Percentiles rank a stretch among this genome's conserved stretches.
These are phyloP conservation scores for Mythimna ferrago DNA, from an alignment of 2,888 invertebrate genomes.

Conservation along the genomic window DNA sequence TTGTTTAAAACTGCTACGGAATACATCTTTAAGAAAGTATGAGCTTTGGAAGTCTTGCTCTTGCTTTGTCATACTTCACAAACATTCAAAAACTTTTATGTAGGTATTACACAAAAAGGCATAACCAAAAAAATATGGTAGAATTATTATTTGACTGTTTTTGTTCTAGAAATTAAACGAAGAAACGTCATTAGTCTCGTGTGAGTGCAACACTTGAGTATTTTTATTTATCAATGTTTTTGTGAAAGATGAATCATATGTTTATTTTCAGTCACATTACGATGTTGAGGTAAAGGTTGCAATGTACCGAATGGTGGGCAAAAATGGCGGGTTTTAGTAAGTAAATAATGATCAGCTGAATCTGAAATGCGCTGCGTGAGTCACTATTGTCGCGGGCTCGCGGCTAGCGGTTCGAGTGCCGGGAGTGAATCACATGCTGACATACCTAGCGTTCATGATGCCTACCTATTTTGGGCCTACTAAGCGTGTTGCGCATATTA, in stretches of 20 bases:
- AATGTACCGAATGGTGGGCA: background rate
- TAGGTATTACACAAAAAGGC: no score
- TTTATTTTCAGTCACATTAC: background rate
- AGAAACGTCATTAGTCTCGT: background rate
- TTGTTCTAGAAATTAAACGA: background rate
- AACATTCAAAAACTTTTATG: no score
- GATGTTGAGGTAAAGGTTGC: background rate
- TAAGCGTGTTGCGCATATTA: constrained; percentile 18
- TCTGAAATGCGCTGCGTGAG: constrained; percentile 16
- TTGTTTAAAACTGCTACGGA: background rate
- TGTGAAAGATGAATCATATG: background rate
- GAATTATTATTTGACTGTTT: background rate
- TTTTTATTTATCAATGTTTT: background rate
- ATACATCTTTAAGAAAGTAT: background rate
- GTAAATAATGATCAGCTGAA: constrained; percentile 12
- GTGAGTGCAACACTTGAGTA: background rate
- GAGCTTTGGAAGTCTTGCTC: background rate
- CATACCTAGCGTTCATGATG: constrained; percentile 5
- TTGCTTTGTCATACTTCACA: no score
- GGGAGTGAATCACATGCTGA: constrained; percentile 30
- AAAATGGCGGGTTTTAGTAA: constrained; percentile 14
- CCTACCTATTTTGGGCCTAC: constrained; percentile 24
- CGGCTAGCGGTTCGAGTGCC: constrained; percentile 1
- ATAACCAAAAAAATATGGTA: no score
- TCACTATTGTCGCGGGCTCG: constrained; percentile 14